A percentile compares a stretch with the other conserved stretches of the same genome.
phyloP scores from a whole-genome alignment of 2,113 vertebrate genomes.

The Laticauda colubrina region DNA sequence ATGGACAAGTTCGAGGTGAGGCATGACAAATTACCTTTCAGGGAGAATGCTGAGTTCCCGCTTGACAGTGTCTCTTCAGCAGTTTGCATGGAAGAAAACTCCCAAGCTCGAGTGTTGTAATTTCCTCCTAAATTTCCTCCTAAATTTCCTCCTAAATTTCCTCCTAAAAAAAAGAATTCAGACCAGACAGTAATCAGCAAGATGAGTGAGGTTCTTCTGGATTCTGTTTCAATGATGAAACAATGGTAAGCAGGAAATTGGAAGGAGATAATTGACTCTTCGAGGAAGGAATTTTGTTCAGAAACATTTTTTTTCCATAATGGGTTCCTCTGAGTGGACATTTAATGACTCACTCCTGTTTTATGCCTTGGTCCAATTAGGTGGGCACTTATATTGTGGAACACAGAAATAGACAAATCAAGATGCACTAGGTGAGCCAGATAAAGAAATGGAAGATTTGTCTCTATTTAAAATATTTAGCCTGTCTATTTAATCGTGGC shows the following conservation, averaged over 20 bases:
- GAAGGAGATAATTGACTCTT: not conserved
- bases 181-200: conserved; percentile 44
- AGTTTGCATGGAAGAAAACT: conserved; percentile 71
- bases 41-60: conserved; percentile 68
- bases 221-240: not conserved
- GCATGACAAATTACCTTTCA: conserved; percentile 69
- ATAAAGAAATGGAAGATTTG: not conserved
- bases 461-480: not conserved
- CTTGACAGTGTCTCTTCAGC: conserved; percentile 68
- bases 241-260: not conserved
- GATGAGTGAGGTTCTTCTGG: not conserved
- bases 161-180: conserved; percentile 60
- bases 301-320: not conserved
- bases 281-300: not conserved
- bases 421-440: not conserved
- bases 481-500: not conserved
- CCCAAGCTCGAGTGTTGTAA: conserved; percentile 76
- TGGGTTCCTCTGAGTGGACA: not conserved
- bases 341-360: conserved; percentile 5
- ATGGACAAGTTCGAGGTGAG: not conserved
- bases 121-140: conserved; percentile 64
- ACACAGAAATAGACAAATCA: not conserved
- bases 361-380: not conserved
- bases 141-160: conserved; percentile 65
- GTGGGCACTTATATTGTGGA: not conserved